Evolutionary conservation across 2,888 invertebrate species (phyloP).

Genomic region (Resseliella maxima): DNA sequence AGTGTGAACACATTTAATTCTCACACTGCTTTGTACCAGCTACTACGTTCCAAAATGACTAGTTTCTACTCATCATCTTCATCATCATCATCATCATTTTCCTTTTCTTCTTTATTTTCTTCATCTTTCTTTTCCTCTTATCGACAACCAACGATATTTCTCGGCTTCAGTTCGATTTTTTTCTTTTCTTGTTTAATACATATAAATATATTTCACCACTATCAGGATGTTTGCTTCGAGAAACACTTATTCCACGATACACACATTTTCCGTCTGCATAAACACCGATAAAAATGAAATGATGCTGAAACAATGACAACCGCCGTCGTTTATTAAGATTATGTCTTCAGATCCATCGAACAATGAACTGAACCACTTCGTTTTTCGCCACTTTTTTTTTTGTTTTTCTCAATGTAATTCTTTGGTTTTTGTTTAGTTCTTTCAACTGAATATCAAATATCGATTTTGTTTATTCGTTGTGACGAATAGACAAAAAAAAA

Average conservation of each 20-base stretch:
- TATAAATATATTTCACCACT: not conserved
- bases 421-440: too few relatives aligned
- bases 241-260: not conserved
- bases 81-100: too few relatives aligned
- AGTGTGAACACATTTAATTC: too few relatives aligned
- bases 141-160: not conserved
- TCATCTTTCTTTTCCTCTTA: too few relatives aligned
- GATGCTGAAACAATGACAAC: slow-evolving; percentile 51
- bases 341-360: slow-evolving; percentile 28
- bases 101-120: too few relatives aligned
- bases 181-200: too few relatives aligned
- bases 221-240: not conserved
- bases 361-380: slow-evolving; percentile 18
- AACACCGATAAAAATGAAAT: slow-evolving; percentile 49
- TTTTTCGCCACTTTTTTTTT: not conserved
- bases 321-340: slow-evolving; percentile 46
- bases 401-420: not conserved
- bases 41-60: too few relatives aligned
- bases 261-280: slow-evolving; percentile 39
- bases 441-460: slow-evolving; percentile 4
- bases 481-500: not conserved
- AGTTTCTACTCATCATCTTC: too few relatives aligned
- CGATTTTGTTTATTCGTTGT: slow-evolving; percentile 38
- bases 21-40: too few relatives aligned
- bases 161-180: not conserved